These are phyloP conservation scores for Andrena fulva DNA, from an alignment of 2,888 invertebrate species.

Conservation along the genomic window DNA sequence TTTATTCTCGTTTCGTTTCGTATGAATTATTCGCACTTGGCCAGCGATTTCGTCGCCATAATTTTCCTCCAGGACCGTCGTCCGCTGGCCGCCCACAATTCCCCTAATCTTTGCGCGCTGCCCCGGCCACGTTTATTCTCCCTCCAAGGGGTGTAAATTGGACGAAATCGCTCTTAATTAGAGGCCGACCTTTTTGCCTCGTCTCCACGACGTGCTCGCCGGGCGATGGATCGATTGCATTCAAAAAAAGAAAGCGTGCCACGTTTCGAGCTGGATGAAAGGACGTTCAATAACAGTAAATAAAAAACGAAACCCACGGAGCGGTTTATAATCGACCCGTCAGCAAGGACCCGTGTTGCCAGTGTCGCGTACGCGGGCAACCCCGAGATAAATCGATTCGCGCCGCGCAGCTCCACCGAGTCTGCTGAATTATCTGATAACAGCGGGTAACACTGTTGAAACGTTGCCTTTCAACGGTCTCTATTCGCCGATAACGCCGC, in stretches of 20 bases:
- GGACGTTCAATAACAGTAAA: background rate
- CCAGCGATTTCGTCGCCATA: conserved; percentile 52
- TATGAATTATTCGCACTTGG: conserved; percentile 68
- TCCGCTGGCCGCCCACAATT: background rate
- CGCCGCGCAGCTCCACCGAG: conserved; percentile 13
- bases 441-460: conserved; percentile 22
- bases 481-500: conserved; percentile 2
- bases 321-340: conserved; percentile 18
- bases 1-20: conserved; percentile 69
- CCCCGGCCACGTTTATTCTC: background rate
- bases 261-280: background rate
- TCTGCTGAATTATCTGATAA: conserved; percentile 49
- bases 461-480: conserved; percentile 15
- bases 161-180: conserved; percentile 18
- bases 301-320: background rate
- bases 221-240: too few relatives aligned
- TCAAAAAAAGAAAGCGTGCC: background rate
- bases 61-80: conserved; percentile 45
- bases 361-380: conserved; percentile 12
- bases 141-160: background rate
- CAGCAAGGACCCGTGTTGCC: conserved; percentile 2
- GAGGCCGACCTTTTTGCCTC: background rate
- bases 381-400: conserved; percentile 40
- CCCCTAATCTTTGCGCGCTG: background rate
- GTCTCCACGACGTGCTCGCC: background rate